Conservation (phyloP, 2,113 vertebrate genomes). For the Hippolais icterina region DNA sequence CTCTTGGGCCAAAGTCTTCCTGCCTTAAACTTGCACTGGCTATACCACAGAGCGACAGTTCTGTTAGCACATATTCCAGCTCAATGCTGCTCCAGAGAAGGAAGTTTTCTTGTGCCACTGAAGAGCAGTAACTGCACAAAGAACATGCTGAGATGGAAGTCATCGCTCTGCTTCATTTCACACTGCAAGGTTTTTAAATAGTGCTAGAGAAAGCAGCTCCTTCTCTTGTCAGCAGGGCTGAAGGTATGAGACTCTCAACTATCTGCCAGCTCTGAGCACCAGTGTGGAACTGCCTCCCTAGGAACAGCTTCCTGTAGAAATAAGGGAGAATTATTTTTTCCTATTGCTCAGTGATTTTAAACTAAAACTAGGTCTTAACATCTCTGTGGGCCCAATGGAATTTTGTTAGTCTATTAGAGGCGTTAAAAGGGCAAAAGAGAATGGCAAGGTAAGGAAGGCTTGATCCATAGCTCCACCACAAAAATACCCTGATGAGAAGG, state of each 20-base stretch:
- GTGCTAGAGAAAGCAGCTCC: background rate
- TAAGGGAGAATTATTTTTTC: background rate
- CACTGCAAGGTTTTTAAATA: background rate
- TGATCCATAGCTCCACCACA: background rate
- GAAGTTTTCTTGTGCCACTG: background rate
- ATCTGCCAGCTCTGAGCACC: background rate
- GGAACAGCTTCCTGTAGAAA: background rate
- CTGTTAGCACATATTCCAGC: fast-evolving
- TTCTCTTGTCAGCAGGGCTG: background rate
- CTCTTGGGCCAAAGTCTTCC: background rate
- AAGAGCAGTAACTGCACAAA: background rate
- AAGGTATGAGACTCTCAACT: background rate
- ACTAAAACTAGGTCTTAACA: background rate
- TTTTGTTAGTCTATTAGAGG: background rate
- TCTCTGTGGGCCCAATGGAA: fast-evolving
- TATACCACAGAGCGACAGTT: background rate
- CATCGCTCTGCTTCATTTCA: background rate
- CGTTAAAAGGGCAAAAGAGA: background rate
- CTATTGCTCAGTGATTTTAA: background rate
- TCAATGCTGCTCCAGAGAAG: background rate
- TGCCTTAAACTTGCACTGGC: background rate
- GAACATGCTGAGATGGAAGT: background rate
- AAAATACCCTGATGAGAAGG: background rate
- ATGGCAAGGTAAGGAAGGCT: background rate
- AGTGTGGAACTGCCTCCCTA: fast-evolving